Percentiles rank a stretch among this genome's conserved stretches.
These are phyloP conservation scores for Cercopithecus mitis DNA, from an alignment of 2,797 vertebrate species.

Conservation along the genomic window DNA sequence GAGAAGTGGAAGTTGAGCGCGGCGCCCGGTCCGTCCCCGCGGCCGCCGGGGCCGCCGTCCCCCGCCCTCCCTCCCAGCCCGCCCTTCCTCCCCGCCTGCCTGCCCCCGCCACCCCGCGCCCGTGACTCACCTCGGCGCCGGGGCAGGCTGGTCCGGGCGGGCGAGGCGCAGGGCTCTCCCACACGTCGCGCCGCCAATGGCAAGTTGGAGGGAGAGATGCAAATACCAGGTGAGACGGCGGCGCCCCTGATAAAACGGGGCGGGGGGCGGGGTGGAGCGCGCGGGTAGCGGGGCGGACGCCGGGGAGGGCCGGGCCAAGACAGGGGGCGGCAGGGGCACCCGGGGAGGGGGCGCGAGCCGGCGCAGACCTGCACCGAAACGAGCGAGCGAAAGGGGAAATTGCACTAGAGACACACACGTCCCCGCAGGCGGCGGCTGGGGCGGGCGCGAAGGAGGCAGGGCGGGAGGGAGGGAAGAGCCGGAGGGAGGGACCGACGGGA, in stretches of 20 bases:
- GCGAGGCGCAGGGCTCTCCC: constrained; percentile 70
- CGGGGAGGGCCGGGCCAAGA: not conserved
- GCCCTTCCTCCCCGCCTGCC: constrained; percentile 43
- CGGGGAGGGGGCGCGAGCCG: constrained; percentile 10
- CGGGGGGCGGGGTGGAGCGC: not conserved
- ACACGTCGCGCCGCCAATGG: constrained; percentile 74
- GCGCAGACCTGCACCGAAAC: constrained; percentile 23
- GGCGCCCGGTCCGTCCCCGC: constrained; percentile 54
- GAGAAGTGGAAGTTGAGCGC: constrained; percentile 72
- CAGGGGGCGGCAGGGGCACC: not conserved
- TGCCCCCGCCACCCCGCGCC: constrained; percentile 66
- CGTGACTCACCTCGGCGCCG: constrained; percentile 79
- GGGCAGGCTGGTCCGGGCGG: constrained; percentile 75
- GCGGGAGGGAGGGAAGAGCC: constrained; percentile 69
- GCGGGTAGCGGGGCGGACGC: not conserved
- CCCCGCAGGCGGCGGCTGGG: constrained; percentile 70
- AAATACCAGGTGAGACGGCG: constrained; percentile 72
- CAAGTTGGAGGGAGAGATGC: constrained; percentile 72
- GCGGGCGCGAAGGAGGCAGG: constrained; percentile 73
- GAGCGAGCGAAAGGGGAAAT: constrained; percentile 64
- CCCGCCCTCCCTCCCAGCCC: not conserved
- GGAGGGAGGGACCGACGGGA: constrained; percentile 77
- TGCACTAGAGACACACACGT: constrained; percentile 63
- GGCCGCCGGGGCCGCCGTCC: constrained; percentile 43
- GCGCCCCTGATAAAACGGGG: constrained; percentile 15